A percentile compares a stretch with the other conserved stretches of the same genome.
phyloP scores from a whole-genome alignment of 2,888 invertebrate genomes.

The Apeira syringaria region DNA sequence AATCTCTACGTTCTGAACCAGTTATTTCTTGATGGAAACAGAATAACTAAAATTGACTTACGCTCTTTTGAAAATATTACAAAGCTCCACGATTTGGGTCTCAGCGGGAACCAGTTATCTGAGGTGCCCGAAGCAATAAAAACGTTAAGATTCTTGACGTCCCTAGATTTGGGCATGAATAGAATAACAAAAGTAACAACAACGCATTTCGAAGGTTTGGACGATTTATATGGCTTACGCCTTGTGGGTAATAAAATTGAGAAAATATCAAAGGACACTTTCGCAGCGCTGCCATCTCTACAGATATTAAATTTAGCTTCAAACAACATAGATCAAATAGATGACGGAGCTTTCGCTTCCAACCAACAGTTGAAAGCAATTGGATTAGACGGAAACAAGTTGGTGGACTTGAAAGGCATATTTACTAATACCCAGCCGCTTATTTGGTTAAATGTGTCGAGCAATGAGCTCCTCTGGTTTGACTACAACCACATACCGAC shows the following conservation, averaged over 20 bases:
- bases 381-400: slow-evolving; percentile 90
- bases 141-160: slow-evolving; percentile 87
- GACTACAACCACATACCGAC: slow-evolving; percentile 91
- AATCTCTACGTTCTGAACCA: slow-evolving; percentile 90
- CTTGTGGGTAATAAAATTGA: slow-evolving; percentile 91
- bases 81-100: slow-evolving; percentile 89
- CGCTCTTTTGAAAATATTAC: slow-evolving; percentile 91
- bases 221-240: slow-evolving; percentile 89
- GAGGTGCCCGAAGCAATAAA: slow-evolving; percentile 88
- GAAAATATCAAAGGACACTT: slow-evolving; percentile 89
- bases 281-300: slow-evolving; percentile 87
- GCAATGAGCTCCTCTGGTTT: slow-evolving; percentile 90
- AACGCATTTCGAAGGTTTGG: slow-evolving; percentile 88
- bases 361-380: slow-evolving; percentile 90
- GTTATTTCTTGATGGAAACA: slow-evolving; percentile 89
- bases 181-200: slow-evolving; percentile 88
- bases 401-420: slow-evolving; percentile 90
- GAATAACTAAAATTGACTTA: slow-evolving; percentile 86
- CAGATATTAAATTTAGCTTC: slow-evolving; percentile 92
- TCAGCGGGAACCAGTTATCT: slow-evolving; percentile 89
- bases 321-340: slow-evolving; percentile 90
- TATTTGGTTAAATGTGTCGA: slow-evolving; percentile 92
- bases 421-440: slow-evolving; percentile 89
- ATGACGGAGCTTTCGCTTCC: slow-evolving; percentile 89
- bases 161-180: slow-evolving; percentile 92